These are phyloP conservation scores for Nephila pilipes DNA, from an alignment of 1,140 invertebrate genomes.

Conservation along the genomic window DNA sequence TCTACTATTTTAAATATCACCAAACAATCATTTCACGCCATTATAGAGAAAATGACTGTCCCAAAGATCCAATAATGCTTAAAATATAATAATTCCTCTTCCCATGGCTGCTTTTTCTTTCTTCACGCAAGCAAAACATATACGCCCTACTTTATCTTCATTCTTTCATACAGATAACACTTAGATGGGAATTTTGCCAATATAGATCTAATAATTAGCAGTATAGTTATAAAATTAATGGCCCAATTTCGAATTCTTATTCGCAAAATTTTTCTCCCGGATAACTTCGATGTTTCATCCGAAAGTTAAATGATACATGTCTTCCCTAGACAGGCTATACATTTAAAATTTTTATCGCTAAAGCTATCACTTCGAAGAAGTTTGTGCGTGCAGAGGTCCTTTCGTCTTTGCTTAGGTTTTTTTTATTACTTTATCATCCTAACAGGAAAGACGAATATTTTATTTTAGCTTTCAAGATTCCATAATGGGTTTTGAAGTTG, in stretches of 20 bases:
- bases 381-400: not conserved
- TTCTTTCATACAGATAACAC: not conserved
- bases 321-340: conserved; percentile 5
- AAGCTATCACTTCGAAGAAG: not conserved
- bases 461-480: not conserved
- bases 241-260: conserved; percentile 22
- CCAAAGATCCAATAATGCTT: no score
- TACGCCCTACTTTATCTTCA: not conserved
- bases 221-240: conserved; percentile 13
- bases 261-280: not conserved
- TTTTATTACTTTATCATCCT: not conserved
- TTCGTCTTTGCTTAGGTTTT: not conserved
- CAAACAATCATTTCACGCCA: no score
- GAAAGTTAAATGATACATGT: conserved; percentile 15
- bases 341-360: not conserved
- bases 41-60: no score
- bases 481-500: not conserved
- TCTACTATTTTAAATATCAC: no score
- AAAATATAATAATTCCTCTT: no score
- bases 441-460: not conserved
- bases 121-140: not conserved
- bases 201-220: not conserved
- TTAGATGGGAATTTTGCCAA: not conserved
- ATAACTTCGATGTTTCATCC: not conserved
- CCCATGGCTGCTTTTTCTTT: no score